A percentile compares a stretch with the other conserved stretches of the same genome.
Conservation (phyloP, 2,888 invertebrate genomes). For the Calliphora vomitoria region DNA sequence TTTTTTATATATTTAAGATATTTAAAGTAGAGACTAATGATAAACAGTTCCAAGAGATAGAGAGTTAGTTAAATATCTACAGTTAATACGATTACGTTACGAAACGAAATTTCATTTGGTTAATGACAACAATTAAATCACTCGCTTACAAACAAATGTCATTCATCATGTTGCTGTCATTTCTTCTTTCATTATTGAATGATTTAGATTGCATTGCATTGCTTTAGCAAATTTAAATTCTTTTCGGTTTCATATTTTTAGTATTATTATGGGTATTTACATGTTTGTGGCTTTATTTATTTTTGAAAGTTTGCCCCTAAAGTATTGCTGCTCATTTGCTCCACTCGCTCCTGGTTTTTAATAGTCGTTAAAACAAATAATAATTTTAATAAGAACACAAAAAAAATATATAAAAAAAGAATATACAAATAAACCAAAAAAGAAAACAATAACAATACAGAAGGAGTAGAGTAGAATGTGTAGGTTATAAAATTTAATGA, state of each 20-base stretch:
- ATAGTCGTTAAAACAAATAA: not conserved
- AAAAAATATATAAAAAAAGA: not conserved
- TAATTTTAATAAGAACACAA: not conserved
- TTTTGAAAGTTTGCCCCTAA: not conserved
- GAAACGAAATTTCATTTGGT: slow-evolving; percentile 36
- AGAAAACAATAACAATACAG: not conserved
- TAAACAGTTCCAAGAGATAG: slow-evolving; percentile 69
- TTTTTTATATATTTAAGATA: not conserved
- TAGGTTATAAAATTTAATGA: not conserved
- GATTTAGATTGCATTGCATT: slow-evolving; percentile 1
- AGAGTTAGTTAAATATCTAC: slow-evolving; percentile 63
- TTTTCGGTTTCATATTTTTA: slow-evolving; percentile 16
- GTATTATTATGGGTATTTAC: slow-evolving; percentile 47
- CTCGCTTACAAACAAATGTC: not conserved
- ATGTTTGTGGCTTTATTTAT: slow-evolving; percentile 29
- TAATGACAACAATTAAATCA: not conserved
- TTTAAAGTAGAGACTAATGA: slow-evolving; percentile 62
- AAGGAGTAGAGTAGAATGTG: not conserved
- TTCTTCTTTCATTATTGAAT: not conserved
- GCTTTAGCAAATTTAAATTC: slow-evolving; percentile 22
- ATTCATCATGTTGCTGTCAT: slow-evolving; percentile 19
- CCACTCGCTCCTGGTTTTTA: not conserved
- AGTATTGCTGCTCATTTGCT: slow-evolving; percentile 6
- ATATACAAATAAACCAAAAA: not conserved
- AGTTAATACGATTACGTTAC: slow-evolving; percentile 57